Evolutionary conservation across 1,140 invertebrate genomes (phyloP), one percentile per base, ranked within the genome.

Genomic region (Orius insidiosus): DNA sequence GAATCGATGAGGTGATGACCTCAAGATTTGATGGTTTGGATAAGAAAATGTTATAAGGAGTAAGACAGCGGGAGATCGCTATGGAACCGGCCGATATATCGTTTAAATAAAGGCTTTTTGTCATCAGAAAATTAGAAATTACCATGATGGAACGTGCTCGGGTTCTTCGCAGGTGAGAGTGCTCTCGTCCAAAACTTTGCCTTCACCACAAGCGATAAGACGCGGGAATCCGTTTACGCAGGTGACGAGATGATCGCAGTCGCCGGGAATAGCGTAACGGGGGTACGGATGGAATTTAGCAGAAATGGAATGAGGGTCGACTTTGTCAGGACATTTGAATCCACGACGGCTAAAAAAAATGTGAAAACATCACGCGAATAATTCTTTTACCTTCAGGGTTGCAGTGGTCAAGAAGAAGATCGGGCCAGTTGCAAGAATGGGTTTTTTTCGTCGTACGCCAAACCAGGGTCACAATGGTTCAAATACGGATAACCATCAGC

Each of bases 351-450:
- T 80, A 63, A 19, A 60, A 62, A 43, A 37, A 33, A 32, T 19
- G 3, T 36, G 9, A 36, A 36, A 11, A 3, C 35, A 11, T 15
- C 14, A 24, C n/a, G 3, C 46, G 47, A 3, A 13, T 11, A 13
- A n/a, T n/a, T 11, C n/a, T 4, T 4, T 58, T 58, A 83, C 81
- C 76, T 72, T 89, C 85, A 41, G 85, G 83, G 59, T 87, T 85
- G 64, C 87, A 93, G 56, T 70, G 74, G 36, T 85, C 81, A 34
- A 85, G 63, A 1, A 92, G 68, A 40, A 86, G 73, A 68, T 94
- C 88, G 7, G 88, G 86, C 87, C 87, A 94, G 58, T 92, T 88
- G 70, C 88, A 94, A 16, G 75, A 74, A 56, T 93, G 87, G 38
- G n/a, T 72, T 85, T 51, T 80, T 78, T 15, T 83, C 78, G 56